Conservation (phyloP, 2,888 invertebrate genomes). For the Apamea sordens region DNA sequence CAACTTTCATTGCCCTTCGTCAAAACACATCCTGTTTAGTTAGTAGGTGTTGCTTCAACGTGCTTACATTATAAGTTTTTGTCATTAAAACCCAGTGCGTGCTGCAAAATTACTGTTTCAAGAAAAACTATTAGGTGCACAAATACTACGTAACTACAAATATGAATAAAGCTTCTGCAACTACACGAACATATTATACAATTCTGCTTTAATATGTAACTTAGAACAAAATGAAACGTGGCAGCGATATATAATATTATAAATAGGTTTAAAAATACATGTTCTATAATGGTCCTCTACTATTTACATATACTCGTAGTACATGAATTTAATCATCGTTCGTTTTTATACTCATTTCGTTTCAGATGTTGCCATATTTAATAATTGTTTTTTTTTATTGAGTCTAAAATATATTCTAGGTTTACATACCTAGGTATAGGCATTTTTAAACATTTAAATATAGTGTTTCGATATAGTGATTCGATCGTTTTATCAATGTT, state of each 20-base stretch:
- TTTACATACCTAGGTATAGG: slow-evolving; percentile 16
- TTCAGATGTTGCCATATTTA: slow-evolving; percentile 28
- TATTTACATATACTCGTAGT: slow-evolving; percentile 61
- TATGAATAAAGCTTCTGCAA: slow-evolving; percentile 64
- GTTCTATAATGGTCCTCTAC: slow-evolving; percentile 71
- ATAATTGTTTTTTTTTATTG: background rate
- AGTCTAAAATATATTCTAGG: slow-evolving; percentile 18
- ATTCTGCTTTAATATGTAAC: slow-evolving; percentile 27
- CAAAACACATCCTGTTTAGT: slow-evolving; percentile 14
- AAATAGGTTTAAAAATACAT: slow-evolving; percentile 55
- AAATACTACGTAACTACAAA: slow-evolving; percentile 51
- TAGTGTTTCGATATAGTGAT: too few species aligned
- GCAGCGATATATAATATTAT: slow-evolving; percentile 35
- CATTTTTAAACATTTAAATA: slow-evolving; percentile 1
- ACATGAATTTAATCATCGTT: slow-evolving; percentile 23
- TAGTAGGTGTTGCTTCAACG: background rate
- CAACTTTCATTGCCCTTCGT: background rate
- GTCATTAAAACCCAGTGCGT: background rate
- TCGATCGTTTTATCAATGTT: slow-evolving; percentile 24
- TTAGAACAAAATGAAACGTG: slow-evolving; percentile 15
- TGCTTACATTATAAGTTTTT: background rate
- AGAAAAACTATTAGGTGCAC: slow-evolving; percentile 24
- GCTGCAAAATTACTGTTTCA: slow-evolving; percentile 12
- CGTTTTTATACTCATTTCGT: slow-evolving; percentile 11
- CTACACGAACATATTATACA: slow-evolving; percentile 48